These are phyloP conservation scores for Fistularia tabacaria DNA, from an alignment of 2,797 vertebrate genomes.

Conservation along the genomic window DNA sequence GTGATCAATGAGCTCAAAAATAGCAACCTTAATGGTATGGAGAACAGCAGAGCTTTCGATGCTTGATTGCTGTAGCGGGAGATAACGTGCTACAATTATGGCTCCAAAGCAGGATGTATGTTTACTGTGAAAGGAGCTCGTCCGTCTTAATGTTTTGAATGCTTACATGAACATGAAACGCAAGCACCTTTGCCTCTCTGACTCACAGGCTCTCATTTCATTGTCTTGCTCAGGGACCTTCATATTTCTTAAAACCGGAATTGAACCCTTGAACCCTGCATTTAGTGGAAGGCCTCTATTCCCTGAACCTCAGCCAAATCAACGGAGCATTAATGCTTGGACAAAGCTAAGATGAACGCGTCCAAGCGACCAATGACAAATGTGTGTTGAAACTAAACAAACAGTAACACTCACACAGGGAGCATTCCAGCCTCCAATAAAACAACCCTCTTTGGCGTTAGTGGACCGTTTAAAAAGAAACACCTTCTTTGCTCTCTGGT, in stretches of 20 bases:
- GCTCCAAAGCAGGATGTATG: constrained; percentile 2
- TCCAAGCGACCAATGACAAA: constrained; percentile 1
- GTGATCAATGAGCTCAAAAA: constrained; percentile 42
- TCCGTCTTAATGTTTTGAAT: not conserved
- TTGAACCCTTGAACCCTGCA: not conserved
- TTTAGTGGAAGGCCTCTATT: not conserved
- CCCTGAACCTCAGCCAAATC: no score
- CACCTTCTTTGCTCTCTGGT: not conserved
- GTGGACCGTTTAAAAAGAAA: not conserved
- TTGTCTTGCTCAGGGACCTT: no score
- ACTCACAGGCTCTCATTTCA: no score
- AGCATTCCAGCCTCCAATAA: constrained; percentile 29
- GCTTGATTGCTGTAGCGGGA: constrained; percentile 29
- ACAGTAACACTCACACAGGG: constrained; percentile 17
- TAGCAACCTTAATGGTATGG: constrained; percentile 44
- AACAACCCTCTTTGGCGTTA: constrained; percentile 25
- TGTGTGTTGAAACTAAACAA: constrained; percentile 35
- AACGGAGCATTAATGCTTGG: not conserved
- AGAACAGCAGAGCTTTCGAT: constrained; percentile 23
- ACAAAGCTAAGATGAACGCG: not conserved
- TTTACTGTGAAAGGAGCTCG: not conserved
- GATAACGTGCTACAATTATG: constrained; percentile 26
- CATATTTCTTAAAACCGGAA: not conserved
- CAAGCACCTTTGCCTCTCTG: no score
- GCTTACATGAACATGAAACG: not conserved